These are phyloP conservation scores for Albula goreensis DNA, from an alignment of 2,113 vertebrate species.

Conservation along the genomic window DNA sequence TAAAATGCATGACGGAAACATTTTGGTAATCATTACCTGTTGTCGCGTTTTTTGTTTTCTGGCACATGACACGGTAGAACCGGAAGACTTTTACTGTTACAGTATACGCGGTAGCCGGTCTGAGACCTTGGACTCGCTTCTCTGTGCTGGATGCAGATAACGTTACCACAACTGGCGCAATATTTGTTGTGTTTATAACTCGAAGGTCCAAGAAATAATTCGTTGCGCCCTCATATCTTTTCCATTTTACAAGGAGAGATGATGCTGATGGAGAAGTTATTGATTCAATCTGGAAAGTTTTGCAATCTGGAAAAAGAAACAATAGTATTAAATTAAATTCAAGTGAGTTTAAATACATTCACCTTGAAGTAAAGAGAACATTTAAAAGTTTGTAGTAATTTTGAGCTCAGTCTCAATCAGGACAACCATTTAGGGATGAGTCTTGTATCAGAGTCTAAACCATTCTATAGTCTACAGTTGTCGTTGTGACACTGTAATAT, in stretches of 20 bases:
- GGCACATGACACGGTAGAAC: constrained; percentile 50
- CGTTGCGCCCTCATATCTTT: constrained; percentile 35
- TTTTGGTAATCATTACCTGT: constrained; percentile 55
- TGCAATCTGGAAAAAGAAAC: constrained; percentile 52
- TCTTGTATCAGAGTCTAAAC: too few relatives aligned
- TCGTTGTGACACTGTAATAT: too few relatives aligned
- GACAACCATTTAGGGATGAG: too few relatives aligned
- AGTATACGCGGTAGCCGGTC: constrained; percentile 57
- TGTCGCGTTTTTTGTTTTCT: not conserved
- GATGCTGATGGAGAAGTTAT: constrained; percentile 49
- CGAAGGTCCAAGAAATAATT: constrained; percentile 67
- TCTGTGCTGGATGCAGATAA: not conserved
- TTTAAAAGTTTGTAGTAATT: not conserved
- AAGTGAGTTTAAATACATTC: not conserved
- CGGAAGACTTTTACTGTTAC: constrained; percentile 65
- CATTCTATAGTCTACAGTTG: too few relatives aligned
- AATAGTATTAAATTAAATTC: constrained; percentile 7
- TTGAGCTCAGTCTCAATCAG: not conserved
- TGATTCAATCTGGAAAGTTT: constrained; percentile 38
- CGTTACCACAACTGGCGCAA: constrained; percentile 55
- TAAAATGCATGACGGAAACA: not conserved
- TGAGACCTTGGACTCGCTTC: constrained; percentile 52
- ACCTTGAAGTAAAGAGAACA: too few relatives aligned
- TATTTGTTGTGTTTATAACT: constrained; percentile 47
- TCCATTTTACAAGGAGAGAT: constrained; percentile 64